A percentile compares a stretch with the other conserved stretches of the same genome.
phyloP scores from a whole-genome alignment of 2,113 vertebrate genomes.

The Neopipo cinnamomea region DNA sequence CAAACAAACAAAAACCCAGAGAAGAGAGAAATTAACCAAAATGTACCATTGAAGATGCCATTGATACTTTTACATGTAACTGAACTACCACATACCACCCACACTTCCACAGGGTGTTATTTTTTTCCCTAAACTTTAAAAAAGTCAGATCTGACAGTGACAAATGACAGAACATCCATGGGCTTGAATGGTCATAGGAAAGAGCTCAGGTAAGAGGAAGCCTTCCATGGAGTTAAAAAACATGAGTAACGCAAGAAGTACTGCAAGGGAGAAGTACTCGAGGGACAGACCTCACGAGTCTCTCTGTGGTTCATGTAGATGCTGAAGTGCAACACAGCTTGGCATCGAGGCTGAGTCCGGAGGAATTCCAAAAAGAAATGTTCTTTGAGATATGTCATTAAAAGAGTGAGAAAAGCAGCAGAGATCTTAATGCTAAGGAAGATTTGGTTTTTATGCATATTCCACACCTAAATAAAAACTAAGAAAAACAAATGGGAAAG shows the following conservation, averaged over 20 bases:
- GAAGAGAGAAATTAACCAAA: background rate
- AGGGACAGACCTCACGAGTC: background rate
- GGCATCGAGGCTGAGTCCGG: background rate
- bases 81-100: background rate
- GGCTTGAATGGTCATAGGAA: background rate
- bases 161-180: background rate
- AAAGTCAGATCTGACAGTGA: background rate
- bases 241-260: background rate
- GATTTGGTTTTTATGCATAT: background rate
- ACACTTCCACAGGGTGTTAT: background rate
- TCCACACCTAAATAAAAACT: background rate
- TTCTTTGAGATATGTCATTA: background rate
- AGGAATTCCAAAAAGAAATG: background rate
- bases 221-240: background rate
- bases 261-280: background rate
- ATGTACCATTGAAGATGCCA: background rate
- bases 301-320: background rate
- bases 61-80: background rate
- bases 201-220: background rate
- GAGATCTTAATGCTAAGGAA: background rate
- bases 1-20: background rate
- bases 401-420: background rate
- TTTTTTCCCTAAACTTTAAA: background rate
- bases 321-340: background rate
- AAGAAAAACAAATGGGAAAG: background rate